phyloP scores from a whole-genome alignment of 2,113 vertebrate species.

The Melanotaenia duboulayi region DNA sequence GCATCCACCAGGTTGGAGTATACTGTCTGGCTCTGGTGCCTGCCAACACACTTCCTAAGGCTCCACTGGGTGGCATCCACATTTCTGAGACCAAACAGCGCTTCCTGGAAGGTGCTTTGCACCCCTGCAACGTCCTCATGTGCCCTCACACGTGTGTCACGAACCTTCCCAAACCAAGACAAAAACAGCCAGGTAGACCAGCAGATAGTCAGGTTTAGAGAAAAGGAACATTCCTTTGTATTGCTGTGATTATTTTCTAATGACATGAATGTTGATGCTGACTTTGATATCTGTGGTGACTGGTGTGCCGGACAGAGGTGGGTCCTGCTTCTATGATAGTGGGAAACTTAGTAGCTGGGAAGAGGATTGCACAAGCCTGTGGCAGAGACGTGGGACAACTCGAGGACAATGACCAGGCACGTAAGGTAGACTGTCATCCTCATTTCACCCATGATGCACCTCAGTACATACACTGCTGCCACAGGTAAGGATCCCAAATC shows the following conservation, averaged over 20 bases:
- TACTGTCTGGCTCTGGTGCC: slow-evolving; percentile 96
- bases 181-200: slow-evolving; percentile 92
- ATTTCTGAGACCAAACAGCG: slow-evolving; percentile 96
- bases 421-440: slow-evolving; percentile 83
- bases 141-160: slow-evolving; percentile 96
- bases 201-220: not conserved
- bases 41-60: slow-evolving; percentile 97
- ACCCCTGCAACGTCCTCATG: slow-evolving; percentile 96
- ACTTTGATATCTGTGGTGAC: slow-evolving; percentile 9
- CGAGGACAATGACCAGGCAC: slow-evolving; percentile 95
- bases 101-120: slow-evolving; percentile 93
- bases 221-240: not conserved
- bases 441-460: slow-evolving; percentile 52
- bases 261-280: not conserved
- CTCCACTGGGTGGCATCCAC: slow-evolving; percentile 94
- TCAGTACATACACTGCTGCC: slow-evolving; percentile 17
- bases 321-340: slow-evolving; percentile 97
- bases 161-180: slow-evolving; percentile 95
- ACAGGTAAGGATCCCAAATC: slow-evolving; percentile 48
- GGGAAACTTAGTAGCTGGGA: slow-evolving; percentile 95
- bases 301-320: slow-evolving; percentile 85
- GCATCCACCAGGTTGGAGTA: slow-evolving; percentile 96
- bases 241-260: not conserved
- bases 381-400: slow-evolving; percentile 92
- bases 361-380: slow-evolving; percentile 94